Percentiles rank a stretch among this genome's conserved stretches.
Evolutionary conservation across 1,140 invertebrate genomes (phyloP).

Genomic region (Brevipalpus yothersi): DNA sequence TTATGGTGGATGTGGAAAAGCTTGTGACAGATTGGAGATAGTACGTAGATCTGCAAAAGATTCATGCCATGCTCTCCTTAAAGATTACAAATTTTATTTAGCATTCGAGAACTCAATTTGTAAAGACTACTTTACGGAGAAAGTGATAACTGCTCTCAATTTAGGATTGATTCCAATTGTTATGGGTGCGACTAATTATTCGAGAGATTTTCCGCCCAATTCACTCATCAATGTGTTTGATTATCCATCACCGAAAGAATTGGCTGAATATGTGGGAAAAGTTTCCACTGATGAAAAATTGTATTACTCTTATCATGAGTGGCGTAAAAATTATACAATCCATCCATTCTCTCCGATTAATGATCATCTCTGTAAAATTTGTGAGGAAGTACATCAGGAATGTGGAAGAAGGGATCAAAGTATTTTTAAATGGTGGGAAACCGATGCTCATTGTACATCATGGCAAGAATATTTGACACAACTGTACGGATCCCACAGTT

Average conservation of each 20-base stretch:
- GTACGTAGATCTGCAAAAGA: conserved; percentile 5
- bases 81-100: conserved; percentile 19
- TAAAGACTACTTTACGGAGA: conserved; percentile 22
- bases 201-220: conserved; percentile 16
- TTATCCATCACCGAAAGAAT: conserved; percentile 13
- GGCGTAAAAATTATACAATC: conserved; percentile 12
- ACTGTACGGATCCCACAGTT: too few relatives aligned
- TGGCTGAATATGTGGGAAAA: conserved; percentile 14
- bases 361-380: background rate
- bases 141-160: conserved; percentile 16
- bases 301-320: conserved; percentile 17
- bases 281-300: conserved; percentile 14
- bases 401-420: background rate
- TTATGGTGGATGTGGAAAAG: conserved; percentile 34
- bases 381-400: background rate
- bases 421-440: too few relatives aligned
- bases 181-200: conserved; percentile 19
- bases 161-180: conserved; percentile 19
- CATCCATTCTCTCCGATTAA: background rate
- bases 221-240: conserved; percentile 20
- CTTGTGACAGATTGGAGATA: background rate
- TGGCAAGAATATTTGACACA: too few relatives aligned
- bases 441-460: too few relatives aligned
- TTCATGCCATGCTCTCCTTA: conserved; percentile 11
- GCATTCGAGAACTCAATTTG: conserved; percentile 22